Evolutionary conservation across 2,113 vertebrate species (phyloP), one percentile per base, ranked within the genome.

Genomic region (Pedetes capensis): DNA sequence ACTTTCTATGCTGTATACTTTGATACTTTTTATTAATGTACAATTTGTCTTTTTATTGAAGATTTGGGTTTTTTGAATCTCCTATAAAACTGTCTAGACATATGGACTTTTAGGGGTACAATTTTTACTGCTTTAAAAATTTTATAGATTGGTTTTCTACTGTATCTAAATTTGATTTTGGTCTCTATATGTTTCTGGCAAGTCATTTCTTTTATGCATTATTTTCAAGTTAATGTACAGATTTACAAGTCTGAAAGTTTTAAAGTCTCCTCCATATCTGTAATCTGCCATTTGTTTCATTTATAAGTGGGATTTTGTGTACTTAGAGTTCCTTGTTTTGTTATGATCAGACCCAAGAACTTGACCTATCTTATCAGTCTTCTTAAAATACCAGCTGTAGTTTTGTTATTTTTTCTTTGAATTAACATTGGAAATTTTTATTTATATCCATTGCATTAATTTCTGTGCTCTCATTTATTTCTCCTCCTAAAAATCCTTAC

Each of bases 61-160:
- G 23, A 72, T 81, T 72, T 78, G 63, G n/a, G 8, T 57, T 80
- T 61, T 78, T 63, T 20, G 34, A 78, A 81, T 53, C 5, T 8
- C 39, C 44, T 64, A 66, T 55, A 72, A 94, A 83, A 85, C 42
- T 49, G 4, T 79, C 63, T 44, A 89, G 68, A 72, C 85, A 86
- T n/a, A 20, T 78, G 87, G 74, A 86, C n/a, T 39, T 94, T 92
- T 44, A 89, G 16, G 32, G 66, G n/a, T 59, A 86, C n/a, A 71
- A 32, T 61, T 92, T 84, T 95, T 88, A 69, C 27, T 66, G 27
- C 42, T 80, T 80, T 95, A 59, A 86, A 72, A 82, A 29, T 89
- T 92, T 57, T 69, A 71, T 89, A 25, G 4, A 44, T 59, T 42
- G 14, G 34, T 37, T 89, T 86, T 95, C 23, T 82, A 29, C 89